phyloP scores from a whole-genome alignment of 2,113 vertebrate genomes.

The Malurus cyaneus region DNA sequence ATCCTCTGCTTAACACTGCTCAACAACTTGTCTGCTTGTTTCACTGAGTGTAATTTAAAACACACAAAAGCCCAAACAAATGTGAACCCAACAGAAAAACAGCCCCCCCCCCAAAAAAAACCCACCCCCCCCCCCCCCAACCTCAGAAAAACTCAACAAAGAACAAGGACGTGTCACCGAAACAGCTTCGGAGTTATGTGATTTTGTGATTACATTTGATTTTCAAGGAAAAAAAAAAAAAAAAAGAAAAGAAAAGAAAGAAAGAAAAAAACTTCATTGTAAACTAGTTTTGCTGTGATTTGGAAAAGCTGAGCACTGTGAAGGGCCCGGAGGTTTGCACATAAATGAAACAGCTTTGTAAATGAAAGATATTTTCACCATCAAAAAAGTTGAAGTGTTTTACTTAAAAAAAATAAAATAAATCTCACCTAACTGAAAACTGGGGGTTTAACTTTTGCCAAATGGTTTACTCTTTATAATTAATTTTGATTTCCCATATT shows the following conservation, averaged over 20 bases:
- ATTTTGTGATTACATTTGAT: not conserved
- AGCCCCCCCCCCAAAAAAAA: no score
- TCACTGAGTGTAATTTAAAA: not conserved
- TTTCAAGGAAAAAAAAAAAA: not conserved
- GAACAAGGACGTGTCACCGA: not conserved
- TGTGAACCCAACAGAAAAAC: not conserved
- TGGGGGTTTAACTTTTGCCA: not conserved
- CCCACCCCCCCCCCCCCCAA: not conserved
- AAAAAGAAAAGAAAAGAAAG: not conserved
- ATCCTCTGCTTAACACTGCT: not conserved
- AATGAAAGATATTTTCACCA: not conserved
- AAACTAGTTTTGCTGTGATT: not conserved
- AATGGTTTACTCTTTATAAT: not conserved
- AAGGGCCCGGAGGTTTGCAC: rapidly evolving
- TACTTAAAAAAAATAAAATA: not conserved
- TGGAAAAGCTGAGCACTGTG: not conserved
- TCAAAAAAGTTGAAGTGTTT: not conserved
- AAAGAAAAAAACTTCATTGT: not conserved
- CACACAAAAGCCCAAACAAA: not conserved
- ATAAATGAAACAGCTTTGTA: not conserved
- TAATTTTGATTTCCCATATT: slow-evolving; percentile 13
- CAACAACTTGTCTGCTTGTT: not conserved
- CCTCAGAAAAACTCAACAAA: not conserved
- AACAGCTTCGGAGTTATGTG: not conserved
- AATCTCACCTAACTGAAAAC: not conserved